These are phyloP conservation scores for Ceyx melanurus DNA, from an alignment of 2,113 vertebrate genomes.

Conservation along the genomic window DNA sequence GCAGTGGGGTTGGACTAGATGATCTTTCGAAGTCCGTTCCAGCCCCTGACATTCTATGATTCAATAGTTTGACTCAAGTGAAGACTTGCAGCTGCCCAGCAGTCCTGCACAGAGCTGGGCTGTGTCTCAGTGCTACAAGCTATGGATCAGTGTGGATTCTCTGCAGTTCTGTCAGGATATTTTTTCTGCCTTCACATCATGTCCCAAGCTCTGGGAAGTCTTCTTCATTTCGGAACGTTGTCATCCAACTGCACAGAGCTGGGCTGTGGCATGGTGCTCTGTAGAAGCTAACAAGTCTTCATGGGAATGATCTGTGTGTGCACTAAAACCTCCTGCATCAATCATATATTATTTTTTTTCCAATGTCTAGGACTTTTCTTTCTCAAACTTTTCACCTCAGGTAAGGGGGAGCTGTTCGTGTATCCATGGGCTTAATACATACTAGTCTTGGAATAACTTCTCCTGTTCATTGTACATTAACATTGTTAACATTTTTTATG, in stretches of 20 bases:
- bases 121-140: background rate
- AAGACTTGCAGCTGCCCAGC: background rate
- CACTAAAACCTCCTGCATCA: background rate
- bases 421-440: background rate
- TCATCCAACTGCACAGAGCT: background rate
- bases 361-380: background rate
- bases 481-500: background rate
- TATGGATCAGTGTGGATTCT: rapidly evolving
- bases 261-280: rapidly evolving
- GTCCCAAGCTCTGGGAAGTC: background rate
- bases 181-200: background rate
- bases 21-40: too few relatives aligned
- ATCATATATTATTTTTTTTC: background rate
- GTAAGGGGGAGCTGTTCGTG: background rate
- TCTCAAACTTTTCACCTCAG: background rate
- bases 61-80: rapidly evolving
- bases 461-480: background rate
- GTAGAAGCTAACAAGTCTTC: background rate
- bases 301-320: background rate
- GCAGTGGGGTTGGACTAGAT: too few relatives aligned
- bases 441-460: background rate
- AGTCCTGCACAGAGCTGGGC: rapidly evolving
- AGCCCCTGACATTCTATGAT: background rate
- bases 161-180: background rate
- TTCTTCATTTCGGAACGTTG: background rate